A percentile compares a stretch with the other conserved stretches of the same genome.
Conservation (phyloP, 2,888 invertebrate genomes). For the Eudasyphora cyanicolor region DNA sequence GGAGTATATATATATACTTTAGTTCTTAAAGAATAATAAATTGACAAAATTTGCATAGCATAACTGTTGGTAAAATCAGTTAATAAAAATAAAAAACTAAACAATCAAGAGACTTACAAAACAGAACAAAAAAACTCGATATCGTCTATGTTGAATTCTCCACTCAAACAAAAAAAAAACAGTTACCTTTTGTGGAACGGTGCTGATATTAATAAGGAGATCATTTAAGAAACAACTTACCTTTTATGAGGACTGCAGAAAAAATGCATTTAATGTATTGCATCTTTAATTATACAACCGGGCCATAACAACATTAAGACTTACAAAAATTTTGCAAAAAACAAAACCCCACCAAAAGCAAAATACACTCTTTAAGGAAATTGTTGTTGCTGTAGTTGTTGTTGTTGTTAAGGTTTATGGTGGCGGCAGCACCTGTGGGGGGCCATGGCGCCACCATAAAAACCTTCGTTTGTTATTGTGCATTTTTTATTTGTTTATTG, state of each 20-base stretch:
- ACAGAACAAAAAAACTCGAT: too few relatives aligned
- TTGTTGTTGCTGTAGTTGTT: too few relatives aligned
- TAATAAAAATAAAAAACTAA: too few relatives aligned
- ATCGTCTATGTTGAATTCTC: too few relatives aligned
- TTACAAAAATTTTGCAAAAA: neutral
- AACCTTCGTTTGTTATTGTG: slow-evolving; percentile 37
- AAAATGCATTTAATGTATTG: slow-evolving; percentile 16
- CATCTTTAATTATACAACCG: slow-evolving; percentile 5
- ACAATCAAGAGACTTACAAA: too few relatives aligned
- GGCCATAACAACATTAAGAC: neutral
- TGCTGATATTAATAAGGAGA: too few relatives aligned
- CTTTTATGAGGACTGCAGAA: neutral
- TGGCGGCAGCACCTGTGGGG: slow-evolving; percentile 54
- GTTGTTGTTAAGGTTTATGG: slow-evolving; percentile 33
- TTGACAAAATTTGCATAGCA: too few relatives aligned
- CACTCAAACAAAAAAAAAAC: too few relatives aligned
- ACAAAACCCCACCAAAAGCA: neutral
- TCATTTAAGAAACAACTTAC: neutral
- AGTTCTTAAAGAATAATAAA: too few relatives aligned
- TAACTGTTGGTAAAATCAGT: too few relatives aligned
- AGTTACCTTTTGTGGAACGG: too few relatives aligned
- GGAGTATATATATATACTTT: too few relatives aligned
- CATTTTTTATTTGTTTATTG: slow-evolving; percentile 60
- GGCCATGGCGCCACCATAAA: slow-evolving; percentile 65
- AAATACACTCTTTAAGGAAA: slow-evolving; percentile 1